Conservation (phyloP, 2,888 invertebrate genomes). For the Euplagia quadripunctaria region DNA sequence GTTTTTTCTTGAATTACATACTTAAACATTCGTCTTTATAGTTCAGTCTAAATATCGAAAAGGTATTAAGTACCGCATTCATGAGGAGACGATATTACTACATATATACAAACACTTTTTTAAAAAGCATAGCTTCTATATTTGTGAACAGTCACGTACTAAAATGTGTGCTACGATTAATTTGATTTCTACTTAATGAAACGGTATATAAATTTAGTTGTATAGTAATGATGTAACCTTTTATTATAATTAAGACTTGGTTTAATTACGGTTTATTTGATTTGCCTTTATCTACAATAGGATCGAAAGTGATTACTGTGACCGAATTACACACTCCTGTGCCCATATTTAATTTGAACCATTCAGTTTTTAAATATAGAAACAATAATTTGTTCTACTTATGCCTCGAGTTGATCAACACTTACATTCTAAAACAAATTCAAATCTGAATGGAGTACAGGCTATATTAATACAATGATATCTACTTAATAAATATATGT, state of each 20-base stretch:
- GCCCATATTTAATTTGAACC: background rate
- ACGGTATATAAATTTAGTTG: background rate
- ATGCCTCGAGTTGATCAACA: background rate
- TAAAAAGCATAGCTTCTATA: background rate
- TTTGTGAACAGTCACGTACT: background rate
- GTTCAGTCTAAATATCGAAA: too few relatives aligned
- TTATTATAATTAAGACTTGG: background rate
- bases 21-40: too few relatives aligned
- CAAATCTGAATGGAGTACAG: background rate
- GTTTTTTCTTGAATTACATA: too few relatives aligned
- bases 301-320: background rate
- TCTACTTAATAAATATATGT: conserved; percentile 31
- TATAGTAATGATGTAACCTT: background rate
- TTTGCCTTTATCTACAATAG: background rate
- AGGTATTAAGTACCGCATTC: background rate
- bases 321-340: too few relatives aligned
- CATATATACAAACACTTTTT: background rate
- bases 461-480: conserved; percentile 17
- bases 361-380: background rate
- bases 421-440: background rate
- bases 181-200: conserved; percentile 17
- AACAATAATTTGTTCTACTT: background rate
- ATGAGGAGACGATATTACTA: background rate
- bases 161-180: background rate
- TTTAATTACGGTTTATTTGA: background rate